Evolutionary conservation across 2,888 invertebrate genomes (phyloP).

Genomic region (Asteroscopus sphinx): DNA sequence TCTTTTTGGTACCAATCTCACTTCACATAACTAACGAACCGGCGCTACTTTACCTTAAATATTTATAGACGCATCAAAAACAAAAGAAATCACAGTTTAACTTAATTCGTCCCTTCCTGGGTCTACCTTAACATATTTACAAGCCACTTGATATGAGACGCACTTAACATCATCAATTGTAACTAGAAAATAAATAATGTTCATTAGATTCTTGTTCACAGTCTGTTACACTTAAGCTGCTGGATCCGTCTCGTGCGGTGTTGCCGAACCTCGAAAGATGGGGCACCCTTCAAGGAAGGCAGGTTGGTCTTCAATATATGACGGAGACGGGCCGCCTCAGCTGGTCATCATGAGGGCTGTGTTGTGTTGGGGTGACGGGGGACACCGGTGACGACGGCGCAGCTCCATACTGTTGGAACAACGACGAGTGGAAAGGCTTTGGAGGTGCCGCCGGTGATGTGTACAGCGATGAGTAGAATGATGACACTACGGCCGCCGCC

Average conservation of each 20-base stretch:
- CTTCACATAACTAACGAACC: slow-evolving; percentile 80
- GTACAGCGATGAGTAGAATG: slow-evolving; percentile 92
- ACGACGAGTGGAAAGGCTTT: slow-evolving; percentile 87
- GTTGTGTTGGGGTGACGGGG: slow-evolving; percentile 82
- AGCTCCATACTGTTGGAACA: slow-evolving; percentile 88
- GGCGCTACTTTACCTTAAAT: slow-evolving; percentile 74
- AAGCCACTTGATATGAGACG: slow-evolving; percentile 82
- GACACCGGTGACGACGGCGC: slow-evolving; percentile 85
- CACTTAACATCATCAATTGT: slow-evolving; percentile 74
- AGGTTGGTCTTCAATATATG: slow-evolving; percentile 91
- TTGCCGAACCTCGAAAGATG: slow-evolving; percentile 73
- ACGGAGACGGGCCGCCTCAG: slow-evolving; percentile 93
- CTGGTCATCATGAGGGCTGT: slow-evolving; percentile 89
- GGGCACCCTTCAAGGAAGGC: slow-evolving; percentile 79
- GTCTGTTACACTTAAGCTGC: slow-evolving; percentile 71
- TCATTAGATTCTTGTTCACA: slow-evolving; percentile 69
- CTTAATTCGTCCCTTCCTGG: slow-evolving; percentile 70
- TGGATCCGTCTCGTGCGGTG: slow-evolving; percentile 55
- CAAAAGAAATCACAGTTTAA: slow-evolving; percentile 85
- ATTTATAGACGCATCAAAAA: slow-evolving; percentile 79
- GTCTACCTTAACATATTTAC: slow-evolving; percentile 79
- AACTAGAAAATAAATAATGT: slow-evolving; percentile 81
- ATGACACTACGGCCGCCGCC: slow-evolving; percentile 91
- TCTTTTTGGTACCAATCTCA: slow-evolving; percentile 89
- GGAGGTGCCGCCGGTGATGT: slow-evolving; percentile 87